Base-by-base conservation (phyloP, 2,113 vertebrate species). In the Glaucomys volans region DNA sequence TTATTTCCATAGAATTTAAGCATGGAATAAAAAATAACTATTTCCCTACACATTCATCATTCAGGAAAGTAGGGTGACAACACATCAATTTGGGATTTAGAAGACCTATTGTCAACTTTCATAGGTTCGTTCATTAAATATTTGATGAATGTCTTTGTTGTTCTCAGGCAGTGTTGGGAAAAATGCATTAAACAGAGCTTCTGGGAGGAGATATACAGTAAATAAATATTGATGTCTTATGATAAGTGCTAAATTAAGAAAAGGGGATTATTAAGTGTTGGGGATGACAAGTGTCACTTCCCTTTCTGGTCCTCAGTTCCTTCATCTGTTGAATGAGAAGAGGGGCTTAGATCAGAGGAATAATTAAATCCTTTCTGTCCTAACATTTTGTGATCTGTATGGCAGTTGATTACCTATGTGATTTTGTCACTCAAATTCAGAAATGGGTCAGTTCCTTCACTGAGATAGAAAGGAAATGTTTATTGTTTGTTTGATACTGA, bases 121-220 rank as follows among this genome's bases (percentile, higher is more conserved):
- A 52, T 52, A 66, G 96, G 28, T 95, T 96, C 10, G 42, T 37
- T 97, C 26, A 67, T 5, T 62, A 82, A 85, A 77, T 86, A 42
- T 66, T 69, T 91, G 30, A 50, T 75, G 30, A 67, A 17, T 72
- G n/a, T 83, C 47, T 71, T 14, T 22, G 16, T 71, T 90, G 37
- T 82, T 24, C 13, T n/a, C 67, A 67, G 50, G 44, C 16, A 88
- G 18, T 93, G 18, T 72, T 84, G 83, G 69, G 22, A 24, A 92
- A 82, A 87, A 76, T 71, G 6, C 4, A 81, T 40, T 94, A 83
- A 88, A n/a, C 30, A 89, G 54, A 80, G 8, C 3, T 22, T 0
- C 24, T 47, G n/a, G 28, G 32, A 28, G n/a, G 81, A 79, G 75
- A 72, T 37, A 18, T 18, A n/a, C 26, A 71, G 26, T 77, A 95